Evolutionary conservation across 2,797 vertebrate species (phyloP).

Genomic region (Coendou prehensilis): DNA sequence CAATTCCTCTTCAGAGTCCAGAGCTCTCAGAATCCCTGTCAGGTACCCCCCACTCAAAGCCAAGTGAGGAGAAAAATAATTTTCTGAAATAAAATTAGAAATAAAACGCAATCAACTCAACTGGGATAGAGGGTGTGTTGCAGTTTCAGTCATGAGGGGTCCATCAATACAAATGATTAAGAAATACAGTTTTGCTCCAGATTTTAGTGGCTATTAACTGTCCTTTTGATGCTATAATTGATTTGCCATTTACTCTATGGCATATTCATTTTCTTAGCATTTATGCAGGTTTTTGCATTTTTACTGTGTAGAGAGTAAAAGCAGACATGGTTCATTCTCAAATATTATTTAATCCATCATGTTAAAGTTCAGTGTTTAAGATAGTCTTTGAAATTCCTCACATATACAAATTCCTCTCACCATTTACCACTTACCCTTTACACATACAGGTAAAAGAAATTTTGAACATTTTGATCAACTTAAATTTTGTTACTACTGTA

Average conservation of each 20-base stretch:
- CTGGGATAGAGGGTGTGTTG: neutral
- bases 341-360: neutral
- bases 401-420: neutral
- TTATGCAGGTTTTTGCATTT: neutral
- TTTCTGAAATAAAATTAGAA: conserved; percentile 1
- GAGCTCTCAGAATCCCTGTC: neutral
- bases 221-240: neutral
- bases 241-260: neutral
- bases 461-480: neutral
- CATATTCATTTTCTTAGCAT: neutral
- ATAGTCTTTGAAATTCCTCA: neutral
- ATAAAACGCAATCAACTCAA: neutral
- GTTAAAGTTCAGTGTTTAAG: neutral
- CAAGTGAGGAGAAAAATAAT: neutral
- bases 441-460: neutral
- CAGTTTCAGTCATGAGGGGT: neutral
- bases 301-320: neutral
- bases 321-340: neutral
- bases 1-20: neutral
- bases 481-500: neutral
- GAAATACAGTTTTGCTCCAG: neutral
- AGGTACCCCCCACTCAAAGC: neutral
- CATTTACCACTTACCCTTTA: neutral
- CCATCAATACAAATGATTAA: neutral
- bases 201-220: neutral